phyloP scores from a whole-genome alignment of 2,797 vertebrate species.

The Sternarchorhynchus goeldii region DNA sequence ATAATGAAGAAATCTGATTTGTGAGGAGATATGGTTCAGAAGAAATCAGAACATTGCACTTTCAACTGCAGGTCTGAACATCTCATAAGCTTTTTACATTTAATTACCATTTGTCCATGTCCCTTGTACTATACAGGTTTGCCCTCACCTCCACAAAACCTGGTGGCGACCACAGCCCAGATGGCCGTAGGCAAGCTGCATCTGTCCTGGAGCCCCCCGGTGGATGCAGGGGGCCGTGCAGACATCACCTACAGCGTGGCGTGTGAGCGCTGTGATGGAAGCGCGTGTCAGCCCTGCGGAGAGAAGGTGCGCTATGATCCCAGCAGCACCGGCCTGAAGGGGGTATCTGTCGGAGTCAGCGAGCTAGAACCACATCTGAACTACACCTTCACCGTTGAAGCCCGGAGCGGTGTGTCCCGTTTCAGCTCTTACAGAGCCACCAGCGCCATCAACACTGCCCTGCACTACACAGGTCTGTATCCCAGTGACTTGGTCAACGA shows the following conservation, averaged over 20 bases:
- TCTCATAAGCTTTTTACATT: not conserved
- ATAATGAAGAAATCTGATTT: not conserved
- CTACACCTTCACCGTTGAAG: slow-evolving; percentile 90
- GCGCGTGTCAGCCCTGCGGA: slow-evolving; percentile 81
- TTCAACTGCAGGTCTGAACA: not conserved
- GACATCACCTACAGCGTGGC: slow-evolving; percentile 86
- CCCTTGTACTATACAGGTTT: slow-evolving; percentile 73
- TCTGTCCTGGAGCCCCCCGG: slow-evolving; percentile 84
- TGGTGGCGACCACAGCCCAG: slow-evolving; percentile 75
- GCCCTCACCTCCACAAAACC: slow-evolving; percentile 80
- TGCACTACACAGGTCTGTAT: slow-evolving; percentile 88
- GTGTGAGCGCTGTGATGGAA: slow-evolving; percentile 83
- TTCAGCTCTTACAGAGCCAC: slow-evolving; percentile 65
- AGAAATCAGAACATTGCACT: not conserved
- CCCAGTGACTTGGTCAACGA: not conserved
- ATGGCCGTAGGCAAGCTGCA: slow-evolving; percentile 76
- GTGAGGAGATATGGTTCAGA: not conserved
- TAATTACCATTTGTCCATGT: slow-evolving; percentile 24
- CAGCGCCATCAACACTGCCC: slow-evolving; percentile 73
- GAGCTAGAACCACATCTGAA: slow-evolving; percentile 90
- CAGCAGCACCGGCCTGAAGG: slow-evolving; percentile 62
- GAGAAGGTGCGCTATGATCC: slow-evolving; percentile 82
- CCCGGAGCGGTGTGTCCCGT: slow-evolving; percentile 83
- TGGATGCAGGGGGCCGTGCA: slow-evolving; percentile 80
- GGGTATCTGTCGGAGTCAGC: slow-evolving; percentile 76